These are phyloP conservation scores for Channa argus DNA, from an alignment of 2,113 vertebrate genomes.

Conservation along the genomic window DNA sequence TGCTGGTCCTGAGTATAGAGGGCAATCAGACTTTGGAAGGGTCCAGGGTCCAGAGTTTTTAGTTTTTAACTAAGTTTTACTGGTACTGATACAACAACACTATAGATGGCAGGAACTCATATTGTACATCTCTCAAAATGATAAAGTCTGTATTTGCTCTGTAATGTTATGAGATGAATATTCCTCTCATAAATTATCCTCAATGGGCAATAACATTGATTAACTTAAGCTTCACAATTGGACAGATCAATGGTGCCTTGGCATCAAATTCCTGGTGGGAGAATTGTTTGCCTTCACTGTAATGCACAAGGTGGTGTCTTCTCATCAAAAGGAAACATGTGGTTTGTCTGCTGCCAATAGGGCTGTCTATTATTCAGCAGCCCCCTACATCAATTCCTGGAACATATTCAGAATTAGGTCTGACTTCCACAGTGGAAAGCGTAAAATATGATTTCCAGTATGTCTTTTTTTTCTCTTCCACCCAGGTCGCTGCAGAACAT, in stretches of 20 bases:
- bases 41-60: too few species aligned
- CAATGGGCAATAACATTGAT: slow-evolving; percentile 28
- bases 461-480: slow-evolving; percentile 35
- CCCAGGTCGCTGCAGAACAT: slow-evolving; percentile 37
- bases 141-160: slow-evolving; percentile 26
- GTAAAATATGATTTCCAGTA: slow-evolving; percentile 60
- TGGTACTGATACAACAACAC: too few species aligned
- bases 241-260: slow-evolving; percentile 32
- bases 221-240: slow-evolving; percentile 19
- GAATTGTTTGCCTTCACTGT: slow-evolving; percentile 26
- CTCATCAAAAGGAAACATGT: slow-evolving; percentile 40
- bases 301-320: slow-evolving; percentile 20
- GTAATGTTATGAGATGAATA: slow-evolving; percentile 38
- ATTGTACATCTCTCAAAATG: not conserved
- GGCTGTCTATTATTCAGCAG: slow-evolving; percentile 41
- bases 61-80: too few species aligned
- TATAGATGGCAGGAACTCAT: not conserved
- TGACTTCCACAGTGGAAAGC: slow-evolving; percentile 46
- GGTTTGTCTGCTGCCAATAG: slow-evolving; percentile 29
- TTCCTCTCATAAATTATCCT: slow-evolving; percentile 17
- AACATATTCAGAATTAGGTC: slow-evolving; percentile 44
- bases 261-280: slow-evolving; percentile 18
- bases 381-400: slow-evolving; percentile 39
- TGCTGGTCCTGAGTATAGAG: too few species aligned
- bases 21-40: too few species aligned